phyloP scores from a whole-genome alignment of 2,797 vertebrate species.

The Rhinogobio ventralis region DNA sequence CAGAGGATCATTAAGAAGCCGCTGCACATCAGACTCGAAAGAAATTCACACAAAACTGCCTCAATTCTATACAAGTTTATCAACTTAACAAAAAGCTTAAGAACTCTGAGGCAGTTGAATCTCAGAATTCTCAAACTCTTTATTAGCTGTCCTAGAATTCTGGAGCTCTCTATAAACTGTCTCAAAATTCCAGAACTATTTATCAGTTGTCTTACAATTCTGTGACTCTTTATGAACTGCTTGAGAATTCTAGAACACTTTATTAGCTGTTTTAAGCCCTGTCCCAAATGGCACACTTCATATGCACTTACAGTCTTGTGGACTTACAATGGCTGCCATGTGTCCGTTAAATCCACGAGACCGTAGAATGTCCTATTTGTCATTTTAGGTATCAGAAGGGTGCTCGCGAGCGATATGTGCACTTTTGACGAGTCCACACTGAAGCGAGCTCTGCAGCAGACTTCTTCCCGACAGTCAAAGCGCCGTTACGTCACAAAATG shows the following conservation, averaged over 20 bases:
- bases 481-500: too few relatives aligned
- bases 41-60: not conserved
- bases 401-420: too few relatives aligned
- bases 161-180: not conserved
- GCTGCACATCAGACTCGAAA: slow-evolving; percentile 9
- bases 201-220: not conserved
- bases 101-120: not conserved
- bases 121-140: not conserved
- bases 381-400: too few relatives aligned
- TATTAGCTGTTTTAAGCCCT: not conserved
- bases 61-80: not conserved
- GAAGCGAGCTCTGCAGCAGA: too few relatives aligned
- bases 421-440: too few relatives aligned
- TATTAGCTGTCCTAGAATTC: not conserved
- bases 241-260: not conserved
- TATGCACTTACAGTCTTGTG: too few relatives aligned
- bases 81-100: not conserved
- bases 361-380: too few relatives aligned
- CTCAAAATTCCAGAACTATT: not conserved
- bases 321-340: too few relatives aligned
- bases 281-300: too few relatives aligned
- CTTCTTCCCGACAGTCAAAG: too few relatives aligned
- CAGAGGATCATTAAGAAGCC: slow-evolving; percentile 41
- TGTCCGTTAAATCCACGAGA: too few relatives aligned
- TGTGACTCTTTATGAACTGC: not conserved